Percentiles rank a stretch among this genome's conserved stretches.
These are phyloP conservation scores for Tinea trinotella DNA, from an alignment of 2,888 invertebrate species.

Conservation along the genomic window DNA sequence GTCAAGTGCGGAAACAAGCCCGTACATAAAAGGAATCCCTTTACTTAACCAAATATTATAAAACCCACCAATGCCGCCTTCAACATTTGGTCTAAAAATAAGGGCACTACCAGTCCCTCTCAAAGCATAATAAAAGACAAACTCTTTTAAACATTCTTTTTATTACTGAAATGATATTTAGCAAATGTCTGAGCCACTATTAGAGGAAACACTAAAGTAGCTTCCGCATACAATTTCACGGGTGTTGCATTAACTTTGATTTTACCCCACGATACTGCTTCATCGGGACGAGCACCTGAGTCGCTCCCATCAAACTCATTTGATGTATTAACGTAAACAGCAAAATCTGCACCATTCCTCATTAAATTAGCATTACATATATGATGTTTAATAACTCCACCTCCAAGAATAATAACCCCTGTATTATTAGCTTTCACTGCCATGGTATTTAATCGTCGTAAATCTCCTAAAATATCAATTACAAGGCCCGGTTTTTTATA, in stretches of 20 bases:
- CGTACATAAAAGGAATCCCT: no score
- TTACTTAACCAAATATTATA: no score
- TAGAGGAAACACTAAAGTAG: slow-evolving; percentile 93
- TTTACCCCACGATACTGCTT: slow-evolving; percentile 99
- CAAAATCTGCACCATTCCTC: slow-evolving; percentile 97
- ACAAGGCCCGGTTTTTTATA: slow-evolving; percentile 93
- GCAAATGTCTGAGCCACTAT: slow-evolving; percentile 98
- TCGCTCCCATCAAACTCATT: slow-evolving; percentile 98
- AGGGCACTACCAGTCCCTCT: no score
- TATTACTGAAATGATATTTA: slow-evolving; percentile 72
- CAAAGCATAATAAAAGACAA: background rate
- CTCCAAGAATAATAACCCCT: slow-evolving; percentile 98
- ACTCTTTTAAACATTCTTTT: slow-evolving; percentile 56
- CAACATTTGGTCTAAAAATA: no score
- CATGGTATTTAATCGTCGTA: slow-evolving; percentile 91
- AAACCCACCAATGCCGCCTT: no score
- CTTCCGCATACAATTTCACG: slow-evolving; percentile 96
- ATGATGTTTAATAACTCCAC: slow-evolving; percentile 98
- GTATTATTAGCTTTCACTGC: slow-evolving; percentile 92
- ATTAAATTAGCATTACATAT: slow-evolving; percentile 99
- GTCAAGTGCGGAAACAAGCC: no score
- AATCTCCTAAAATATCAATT: slow-evolving; percentile 93
- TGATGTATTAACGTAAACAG: slow-evolving; percentile 96
- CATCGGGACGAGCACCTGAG: slow-evolving; percentile 97
- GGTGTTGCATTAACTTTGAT: slow-evolving; percentile 90